phyloP scores from a whole-genome alignment of 2,113 vertebrate species.

The Xiphorhynchus elegans region DNA sequence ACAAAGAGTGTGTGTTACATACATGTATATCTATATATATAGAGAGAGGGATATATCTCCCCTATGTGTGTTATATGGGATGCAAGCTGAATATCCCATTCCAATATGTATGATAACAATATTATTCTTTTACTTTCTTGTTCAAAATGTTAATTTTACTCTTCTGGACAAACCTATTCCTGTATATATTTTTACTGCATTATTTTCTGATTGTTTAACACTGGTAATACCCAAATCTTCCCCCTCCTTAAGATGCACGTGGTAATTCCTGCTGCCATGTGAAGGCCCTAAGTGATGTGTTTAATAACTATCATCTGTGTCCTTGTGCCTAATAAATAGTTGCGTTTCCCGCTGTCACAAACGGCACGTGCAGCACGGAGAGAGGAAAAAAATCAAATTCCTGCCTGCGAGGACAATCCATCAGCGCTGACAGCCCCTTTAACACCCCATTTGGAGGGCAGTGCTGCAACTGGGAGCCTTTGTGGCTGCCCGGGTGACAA shows the following conservation, averaged over 20 bases:
- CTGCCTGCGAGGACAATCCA: slow-evolving; percentile 86
- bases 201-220: not conserved
- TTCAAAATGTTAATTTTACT: slow-evolving; percentile 28
- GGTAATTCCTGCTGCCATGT: slow-evolving; percentile 10
- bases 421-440: slow-evolving; percentile 87
- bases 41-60: not conserved
- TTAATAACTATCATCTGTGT: slow-evolving; percentile 84
- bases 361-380: slow-evolving; percentile 74
- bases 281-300: slow-evolving; percentile 65
- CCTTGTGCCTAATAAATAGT: slow-evolving; percentile 74
- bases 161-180: not conserved
- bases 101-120: not conserved
- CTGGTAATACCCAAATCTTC: too few species aligned
- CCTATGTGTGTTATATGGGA: not conserved
- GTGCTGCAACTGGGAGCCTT: slow-evolving; percentile 77
- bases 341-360: slow-evolving; percentile 82
- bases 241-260: slow-evolving; percentile 22
- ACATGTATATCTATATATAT: rapidly evolving
- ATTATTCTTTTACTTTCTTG: not conserved
- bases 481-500: slow-evolving; percentile 27
- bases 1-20: not conserved
- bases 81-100: not conserved
- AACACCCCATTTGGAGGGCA: slow-evolving; percentile 80
- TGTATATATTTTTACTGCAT: not conserved
- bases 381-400: slow-evolving; percentile 80